Base-by-base conservation (phyloP, 2,797 vertebrate species). In the Lates japonicus region DNA sequence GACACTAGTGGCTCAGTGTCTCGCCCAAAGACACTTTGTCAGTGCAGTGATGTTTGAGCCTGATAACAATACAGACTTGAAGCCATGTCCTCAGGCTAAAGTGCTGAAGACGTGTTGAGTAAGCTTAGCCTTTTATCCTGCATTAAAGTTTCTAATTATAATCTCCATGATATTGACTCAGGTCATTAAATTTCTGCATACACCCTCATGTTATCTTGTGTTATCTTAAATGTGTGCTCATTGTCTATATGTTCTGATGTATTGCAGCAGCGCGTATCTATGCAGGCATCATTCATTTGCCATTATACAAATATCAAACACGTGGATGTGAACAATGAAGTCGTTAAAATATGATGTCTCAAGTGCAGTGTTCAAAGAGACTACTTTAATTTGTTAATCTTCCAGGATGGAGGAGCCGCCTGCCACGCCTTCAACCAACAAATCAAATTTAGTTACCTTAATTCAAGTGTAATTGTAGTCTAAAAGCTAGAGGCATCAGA, bases 371-470 rank as follows among this genome's bases (percentile, higher is more conserved):
- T n/a, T 4, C 51, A 54, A 29, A 54, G 22, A 14, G 12, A 54
- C 51, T 29, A 9, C 4, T 29, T 62, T 17, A 16, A 48, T 5
- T 66, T 17, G 3, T 68, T 61, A 1, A 16, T 42, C 13, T 37
- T 74, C 3, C n/a, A 61, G 42, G 22, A 52, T 42, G 19, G 57
- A 22, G 16, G 19, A 52, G 52, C 52, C 41, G 57, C 74, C 46
- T n/a, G n/a, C n/a, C n/a, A n/a, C 67, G 62, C 11, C 37, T 75
- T 84, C 49, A 90, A 87, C 33, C 65, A 84, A 71, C 29, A 81
- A 90, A 89, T 89, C 22, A n/a, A 63, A 79, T 84, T 74, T 57
- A 39, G 61, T 82, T 77, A 70, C 58, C 1, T 79, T 80, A 37
- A 78, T 74, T 87, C 46, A 70, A 76, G 78, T 74, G 55, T 72